Evolutionary conservation across 2,113 vertebrate species (phyloP).

Genomic region (Cavia aperea): DNA sequence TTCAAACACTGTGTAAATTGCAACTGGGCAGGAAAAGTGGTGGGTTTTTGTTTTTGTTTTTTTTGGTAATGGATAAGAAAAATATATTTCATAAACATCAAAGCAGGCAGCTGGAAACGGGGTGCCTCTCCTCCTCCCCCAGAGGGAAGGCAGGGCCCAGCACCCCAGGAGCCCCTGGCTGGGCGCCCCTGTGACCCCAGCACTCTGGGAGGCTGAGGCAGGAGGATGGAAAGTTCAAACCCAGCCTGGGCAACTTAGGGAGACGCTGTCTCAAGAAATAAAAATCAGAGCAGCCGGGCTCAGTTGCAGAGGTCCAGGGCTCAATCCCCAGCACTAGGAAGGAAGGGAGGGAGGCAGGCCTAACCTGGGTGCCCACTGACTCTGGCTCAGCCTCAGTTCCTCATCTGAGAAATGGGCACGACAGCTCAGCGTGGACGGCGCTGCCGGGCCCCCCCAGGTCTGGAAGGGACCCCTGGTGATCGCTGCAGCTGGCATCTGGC

Average conservation of each 20-base stretch:
- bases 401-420: slow-evolving; percentile 19
- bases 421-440: background rate
- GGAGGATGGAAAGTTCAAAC: background rate
- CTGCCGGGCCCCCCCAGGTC: background rate
- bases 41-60: background rate
- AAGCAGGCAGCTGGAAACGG: background rate
- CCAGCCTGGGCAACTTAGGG: background rate
- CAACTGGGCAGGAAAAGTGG: slow-evolving; percentile 64
- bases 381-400: background rate
- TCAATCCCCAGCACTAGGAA: background rate
- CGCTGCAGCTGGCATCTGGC: background rate
- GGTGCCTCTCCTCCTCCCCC: fast-evolving
- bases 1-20: slow-evolving; percentile 87
- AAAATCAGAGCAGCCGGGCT: background rate
- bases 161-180: background rate
- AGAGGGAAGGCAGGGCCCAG: background rate
- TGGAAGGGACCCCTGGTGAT: background rate
- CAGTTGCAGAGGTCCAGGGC: background rate
- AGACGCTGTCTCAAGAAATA: background rate
- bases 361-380: background rate
- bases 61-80: slow-evolving; percentile 64
- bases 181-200: background rate
- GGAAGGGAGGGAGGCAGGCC: background rate
- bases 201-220: background rate
- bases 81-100: slow-evolving; percentile 44